Base-by-base conservation (phyloP, 2,113 vertebrate species). In the Melanerpes aurifrons region DNA sequence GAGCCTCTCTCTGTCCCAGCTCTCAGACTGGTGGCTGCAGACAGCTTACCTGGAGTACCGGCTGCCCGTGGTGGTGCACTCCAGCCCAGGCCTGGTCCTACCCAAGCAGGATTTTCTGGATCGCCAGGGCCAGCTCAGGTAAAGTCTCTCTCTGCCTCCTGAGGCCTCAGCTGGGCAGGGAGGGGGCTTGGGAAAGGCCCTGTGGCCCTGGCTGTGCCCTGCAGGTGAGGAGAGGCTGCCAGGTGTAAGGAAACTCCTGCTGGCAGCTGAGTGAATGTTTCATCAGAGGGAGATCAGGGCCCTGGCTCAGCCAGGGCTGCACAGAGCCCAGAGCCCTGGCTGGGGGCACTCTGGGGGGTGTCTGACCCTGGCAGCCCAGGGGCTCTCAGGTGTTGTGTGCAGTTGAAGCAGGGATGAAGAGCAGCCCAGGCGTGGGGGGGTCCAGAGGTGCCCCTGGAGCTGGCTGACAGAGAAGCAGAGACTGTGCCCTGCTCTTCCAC, bases 21-120 rank as follows among this genome's bases (percentile, higher is more conserved):
- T 99, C 56, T 98, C 99, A 6, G 99, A 99, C 43, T 99, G 99
- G 99, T 99, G 99, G 99, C 98, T 99, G 96, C 98, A 99, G 97
- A 98, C 98, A 1, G 98, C 99, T 72, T 99, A 99, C 95, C 97
- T 99, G 73, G 99, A 99, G 92, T 99, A 98, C 90, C 98, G 99
- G 16, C 98, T 99, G 97, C 99, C 99, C 0, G 98, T 99, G 58
- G 98, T 99, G 63, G 98, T 99, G 86, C 98, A 98, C 95, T 99
- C 99, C 78, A 99, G 98, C 90, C 99, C 99, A 0, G 99, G 98
- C 0, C 97, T 99, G 12, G 95, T 98, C 56, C 96, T 99, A 69
- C 99, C 99, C 16, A 99, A 98, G 70, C 98, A 99, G 97, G 98
- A 98, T 92, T 99, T 99, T 92, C 96, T 97, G 29, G 99, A 99